These are phyloP conservation scores for Agapornis canus DNA, from an alignment of 2,797 vertebrate genomes.

Conservation along the genomic window DNA sequence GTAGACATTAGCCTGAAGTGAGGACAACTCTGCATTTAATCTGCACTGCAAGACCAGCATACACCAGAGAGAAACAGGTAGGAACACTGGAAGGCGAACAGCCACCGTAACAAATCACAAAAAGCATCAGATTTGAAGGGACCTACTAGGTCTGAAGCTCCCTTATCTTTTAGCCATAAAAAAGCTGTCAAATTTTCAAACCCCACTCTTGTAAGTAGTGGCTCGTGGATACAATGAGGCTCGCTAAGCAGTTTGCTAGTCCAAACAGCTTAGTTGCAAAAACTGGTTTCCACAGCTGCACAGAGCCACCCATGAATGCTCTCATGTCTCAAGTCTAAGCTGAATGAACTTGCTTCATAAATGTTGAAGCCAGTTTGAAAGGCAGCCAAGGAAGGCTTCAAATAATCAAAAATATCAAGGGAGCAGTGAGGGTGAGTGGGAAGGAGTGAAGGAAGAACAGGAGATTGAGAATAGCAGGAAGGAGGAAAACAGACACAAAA, in stretches of 20 bases:
- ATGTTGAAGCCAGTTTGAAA: background rate
- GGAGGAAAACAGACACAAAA: background rate
- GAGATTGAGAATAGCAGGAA: background rate
- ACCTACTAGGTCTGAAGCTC: background rate
- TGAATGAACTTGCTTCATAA: background rate
- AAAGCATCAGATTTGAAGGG: background rate
- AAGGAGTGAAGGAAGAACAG: background rate
- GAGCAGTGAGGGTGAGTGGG: background rate
- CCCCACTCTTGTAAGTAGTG: background rate
- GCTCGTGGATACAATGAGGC: background rate
- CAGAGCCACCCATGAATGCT: background rate
- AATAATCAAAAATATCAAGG: background rate
- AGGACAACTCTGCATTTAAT: background rate
- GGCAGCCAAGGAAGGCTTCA: background rate
- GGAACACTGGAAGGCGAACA: background rate
- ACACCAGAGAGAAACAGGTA: background rate
- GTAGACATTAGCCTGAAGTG: background rate
- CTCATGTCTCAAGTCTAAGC: background rate
- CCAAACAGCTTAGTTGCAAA: background rate
- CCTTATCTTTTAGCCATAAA: background rate
- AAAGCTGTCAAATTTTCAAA: background rate
- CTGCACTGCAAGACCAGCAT: background rate
- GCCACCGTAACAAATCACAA: background rate
- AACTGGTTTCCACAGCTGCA: background rate
- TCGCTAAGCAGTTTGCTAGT: background rate